Evolutionary conservation across 2,797 vertebrate species (phyloP).

Genomic region (Myioborus melanocephalus): DNA sequence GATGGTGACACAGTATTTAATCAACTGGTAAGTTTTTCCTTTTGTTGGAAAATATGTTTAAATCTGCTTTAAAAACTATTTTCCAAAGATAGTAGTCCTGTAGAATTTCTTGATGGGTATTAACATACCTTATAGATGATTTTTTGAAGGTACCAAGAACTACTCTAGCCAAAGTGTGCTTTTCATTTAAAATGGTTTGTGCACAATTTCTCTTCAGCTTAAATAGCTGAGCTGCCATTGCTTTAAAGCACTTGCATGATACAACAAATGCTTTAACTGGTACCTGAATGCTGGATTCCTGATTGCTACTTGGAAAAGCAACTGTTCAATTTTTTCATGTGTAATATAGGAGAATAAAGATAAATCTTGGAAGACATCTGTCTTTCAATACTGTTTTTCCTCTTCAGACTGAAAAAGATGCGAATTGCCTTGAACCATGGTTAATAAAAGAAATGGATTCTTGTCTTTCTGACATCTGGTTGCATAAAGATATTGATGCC

Average conservation of each 20-base stretch:
- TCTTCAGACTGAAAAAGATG: slow-evolving; percentile 81
- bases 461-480: slow-evolving; percentile 90
- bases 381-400: not conserved
- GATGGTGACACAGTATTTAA: slow-evolving; percentile 73
- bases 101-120: not conserved
- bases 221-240: not conserved
- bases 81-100: not conserved
- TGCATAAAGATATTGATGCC: slow-evolving; percentile 84
- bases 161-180: not conserved
- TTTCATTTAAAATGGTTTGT: not conserved
- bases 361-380: not conserved
- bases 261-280: not conserved
- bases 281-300: not conserved
- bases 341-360: not conserved
- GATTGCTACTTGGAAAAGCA: not conserved
- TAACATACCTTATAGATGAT: not conserved
- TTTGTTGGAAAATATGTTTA: not conserved
- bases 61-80: not conserved
- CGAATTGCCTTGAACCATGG: slow-evolving; percentile 84
- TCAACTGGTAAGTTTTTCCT: slow-evolving; percentile 76
- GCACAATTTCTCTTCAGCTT: not conserved
- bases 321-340: not conserved
- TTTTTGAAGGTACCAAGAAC: not conserved
- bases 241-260: not conserved
- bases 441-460: slow-evolving; percentile 90